A percentile compares a stretch with the other conserved stretches of the same genome.
Conservation (phyloP, 2,797 vertebrate species). For the Chiroxiphia lanceolata region DNA sequence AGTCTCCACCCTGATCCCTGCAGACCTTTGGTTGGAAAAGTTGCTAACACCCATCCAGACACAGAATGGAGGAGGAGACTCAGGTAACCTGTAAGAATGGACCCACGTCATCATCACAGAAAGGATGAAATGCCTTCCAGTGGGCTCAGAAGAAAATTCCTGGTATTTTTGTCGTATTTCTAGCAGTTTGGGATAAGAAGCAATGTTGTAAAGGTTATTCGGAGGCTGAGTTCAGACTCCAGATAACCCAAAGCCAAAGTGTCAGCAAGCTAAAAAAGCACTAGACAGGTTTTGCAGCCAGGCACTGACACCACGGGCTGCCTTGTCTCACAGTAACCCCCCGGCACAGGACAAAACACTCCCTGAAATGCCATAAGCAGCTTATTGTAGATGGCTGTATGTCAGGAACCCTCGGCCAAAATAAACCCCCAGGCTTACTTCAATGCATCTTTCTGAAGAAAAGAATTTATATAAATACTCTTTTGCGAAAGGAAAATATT, state of each 20-base stretch:
- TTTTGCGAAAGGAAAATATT: neutral
- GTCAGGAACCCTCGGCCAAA: neutral
- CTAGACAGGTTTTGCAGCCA: neutral
- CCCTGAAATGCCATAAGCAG: neutral
- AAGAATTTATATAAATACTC: neutral
- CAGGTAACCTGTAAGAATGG: accelerated
- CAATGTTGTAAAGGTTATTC: neutral
- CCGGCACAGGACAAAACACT: accelerated
- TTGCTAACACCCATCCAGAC: neutral
- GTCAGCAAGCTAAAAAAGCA: neutral
- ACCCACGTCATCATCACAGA: accelerated
- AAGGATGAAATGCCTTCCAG: neutral
- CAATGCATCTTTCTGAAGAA: neutral
- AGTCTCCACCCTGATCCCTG: accelerated
- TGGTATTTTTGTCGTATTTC: neutral
- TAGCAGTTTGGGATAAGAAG: neutral
- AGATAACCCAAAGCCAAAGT: neutral
- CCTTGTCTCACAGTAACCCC: neutral
- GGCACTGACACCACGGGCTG: neutral
- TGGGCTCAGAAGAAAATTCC: neutral
- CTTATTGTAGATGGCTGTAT: neutral
- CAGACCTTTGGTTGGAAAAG: neutral
- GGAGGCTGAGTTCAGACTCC: neutral
- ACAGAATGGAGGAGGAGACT: accelerated
- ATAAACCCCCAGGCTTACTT: neutral